Percentiles rank a stretch among this genome's conserved stretches.
phyloP scores from a whole-genome alignment of 2,888 invertebrate species.

The Coecobrya sp. region DNA sequence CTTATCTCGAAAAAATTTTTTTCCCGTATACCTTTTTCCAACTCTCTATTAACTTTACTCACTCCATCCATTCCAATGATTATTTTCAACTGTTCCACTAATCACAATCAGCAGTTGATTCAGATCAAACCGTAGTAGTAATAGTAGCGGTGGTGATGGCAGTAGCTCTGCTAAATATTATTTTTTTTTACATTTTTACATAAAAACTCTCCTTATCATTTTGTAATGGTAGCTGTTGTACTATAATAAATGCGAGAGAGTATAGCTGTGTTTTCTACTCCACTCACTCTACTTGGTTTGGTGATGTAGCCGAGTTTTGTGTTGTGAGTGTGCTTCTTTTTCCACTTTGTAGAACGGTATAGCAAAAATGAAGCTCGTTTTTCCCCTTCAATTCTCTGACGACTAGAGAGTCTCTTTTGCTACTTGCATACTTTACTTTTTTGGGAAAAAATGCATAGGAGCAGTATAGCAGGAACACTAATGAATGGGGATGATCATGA shows the following conservation, averaged over 20 bases:
- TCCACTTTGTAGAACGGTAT: no score
- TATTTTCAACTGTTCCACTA: slow-evolving; percentile 74
- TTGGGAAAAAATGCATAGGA: background rate
- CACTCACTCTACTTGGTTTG: no score
- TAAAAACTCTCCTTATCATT: no score
- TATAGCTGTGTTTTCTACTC: no score
- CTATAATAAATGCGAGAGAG: no score
- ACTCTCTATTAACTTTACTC: background rate
- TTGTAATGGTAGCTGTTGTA: no score
- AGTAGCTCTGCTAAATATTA: background rate
- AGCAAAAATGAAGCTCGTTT: no score
- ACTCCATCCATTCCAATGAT: slow-evolving; percentile 17
- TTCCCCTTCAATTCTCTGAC: slow-evolving; percentile 1
- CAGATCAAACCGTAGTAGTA: slow-evolving; percentile 32
- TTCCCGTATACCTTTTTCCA: slow-evolving; percentile 7
- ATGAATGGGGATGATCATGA: slow-evolving; percentile 51
- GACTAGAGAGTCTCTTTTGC: background rate
- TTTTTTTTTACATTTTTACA: no score
- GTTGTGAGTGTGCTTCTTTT: background rate
- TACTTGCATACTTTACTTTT: slow-evolving; percentile 17
- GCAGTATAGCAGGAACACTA: background rate
- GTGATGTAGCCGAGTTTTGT: slow-evolving; percentile 16
- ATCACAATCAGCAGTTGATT: slow-evolving; percentile 73
- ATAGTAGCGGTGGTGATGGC: background rate
- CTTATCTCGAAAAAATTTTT: no score